A percentile compares a stretch with the other conserved stretches of the same genome.
Evolutionary conservation across 2,888 invertebrate genomes (phyloP).

Genomic region (Argyra leucocephala): DNA sequence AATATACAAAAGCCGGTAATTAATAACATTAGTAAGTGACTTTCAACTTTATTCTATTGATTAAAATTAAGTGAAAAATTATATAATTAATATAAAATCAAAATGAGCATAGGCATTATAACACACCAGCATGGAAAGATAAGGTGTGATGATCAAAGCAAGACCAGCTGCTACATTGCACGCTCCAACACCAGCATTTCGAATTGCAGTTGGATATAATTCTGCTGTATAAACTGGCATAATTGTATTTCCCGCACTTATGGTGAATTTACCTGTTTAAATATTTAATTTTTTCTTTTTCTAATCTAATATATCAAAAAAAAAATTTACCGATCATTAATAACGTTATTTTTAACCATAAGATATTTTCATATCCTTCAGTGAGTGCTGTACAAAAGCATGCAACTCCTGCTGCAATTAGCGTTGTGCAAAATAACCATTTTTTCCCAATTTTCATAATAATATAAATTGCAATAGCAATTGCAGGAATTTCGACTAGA

Average conservation of each 20-base stretch:
- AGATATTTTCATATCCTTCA: conserved; percentile 47
- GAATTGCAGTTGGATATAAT: conserved; percentile 59
- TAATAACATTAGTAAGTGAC: conserved; percentile 60
- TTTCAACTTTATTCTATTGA: conserved; percentile 54
- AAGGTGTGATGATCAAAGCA: conserved; percentile 64
- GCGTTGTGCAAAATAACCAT: conserved; percentile 59
- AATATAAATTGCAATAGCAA: conserved; percentile 64
- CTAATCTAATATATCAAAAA: background rate
- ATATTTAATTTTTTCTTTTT: conserved; percentile 12
- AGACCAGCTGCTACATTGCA: conserved; percentile 68
- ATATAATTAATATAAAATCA: background rate
- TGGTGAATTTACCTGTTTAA: conserved; percentile 54
- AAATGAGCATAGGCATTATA: too few relatives aligned
- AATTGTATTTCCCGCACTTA: conserved; percentile 68
- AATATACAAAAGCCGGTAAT: conserved; percentile 59
- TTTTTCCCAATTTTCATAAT: conserved; percentile 65
- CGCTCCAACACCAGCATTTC: conserved; percentile 62
- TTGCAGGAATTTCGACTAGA: conserved; percentile 68
- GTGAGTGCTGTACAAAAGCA: conserved; percentile 55
- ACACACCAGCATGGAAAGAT: conserved; percentile 63
- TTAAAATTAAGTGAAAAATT: background rate
- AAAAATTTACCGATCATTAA: conserved; percentile 55
- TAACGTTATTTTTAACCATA: conserved; percentile 62
- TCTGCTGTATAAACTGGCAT: conserved; percentile 68
- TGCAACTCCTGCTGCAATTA: conserved; percentile 59